phyloP scores from a whole-genome alignment of 2,888 invertebrate species.

The Sphaerophoria taeniata region DNA sequence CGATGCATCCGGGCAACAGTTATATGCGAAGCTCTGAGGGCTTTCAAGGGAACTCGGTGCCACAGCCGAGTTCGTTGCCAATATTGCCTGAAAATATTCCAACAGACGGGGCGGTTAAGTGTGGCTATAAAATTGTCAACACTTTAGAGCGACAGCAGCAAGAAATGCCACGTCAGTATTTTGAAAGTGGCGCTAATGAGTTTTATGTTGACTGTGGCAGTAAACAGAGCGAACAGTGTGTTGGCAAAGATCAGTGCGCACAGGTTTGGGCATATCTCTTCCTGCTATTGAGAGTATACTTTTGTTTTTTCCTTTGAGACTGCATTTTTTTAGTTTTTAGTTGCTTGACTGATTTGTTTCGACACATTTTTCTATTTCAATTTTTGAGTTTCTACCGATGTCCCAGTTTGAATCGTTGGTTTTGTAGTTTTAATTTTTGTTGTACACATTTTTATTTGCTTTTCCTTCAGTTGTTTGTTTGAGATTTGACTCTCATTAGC shows the following conservation, averaged over 20 bases:
- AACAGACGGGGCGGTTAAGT: conserved; percentile 39
- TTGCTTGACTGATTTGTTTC: background rate
- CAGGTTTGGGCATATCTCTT: conserved; percentile 54
- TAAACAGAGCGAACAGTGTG: conserved; percentile 54
- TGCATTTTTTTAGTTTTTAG: conserved; percentile 24
- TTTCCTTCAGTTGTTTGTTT: no score
- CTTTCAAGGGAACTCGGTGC: conserved; percentile 54
- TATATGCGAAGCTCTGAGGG: conserved; percentile 59
- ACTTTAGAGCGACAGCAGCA: conserved; percentile 50
- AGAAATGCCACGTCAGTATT: conserved; percentile 40
- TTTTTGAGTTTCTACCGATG: background rate
- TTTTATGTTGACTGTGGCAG: conserved; percentile 28
- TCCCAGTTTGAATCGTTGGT: no score
- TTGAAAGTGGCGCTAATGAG: conserved; percentile 27
- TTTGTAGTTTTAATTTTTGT: no score
- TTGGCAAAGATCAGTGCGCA: conserved; percentile 56
- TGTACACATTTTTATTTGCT: no score
- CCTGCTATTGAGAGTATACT: conserved; percentile 16
- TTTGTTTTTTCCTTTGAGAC: background rate
- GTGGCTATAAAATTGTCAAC: conserved; percentile 20
- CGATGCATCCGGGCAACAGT: conserved; percentile 76
- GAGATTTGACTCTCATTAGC: no score
- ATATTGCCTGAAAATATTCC: conserved; percentile 58
- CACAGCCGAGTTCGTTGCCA: conserved; percentile 71
- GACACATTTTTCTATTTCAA: background rate